Evolutionary conservation across 2,113 vertebrate genomes (phyloP), one percentile per base, ranked within the genome.

Genomic region (Oreochromis niloticus): DNA sequence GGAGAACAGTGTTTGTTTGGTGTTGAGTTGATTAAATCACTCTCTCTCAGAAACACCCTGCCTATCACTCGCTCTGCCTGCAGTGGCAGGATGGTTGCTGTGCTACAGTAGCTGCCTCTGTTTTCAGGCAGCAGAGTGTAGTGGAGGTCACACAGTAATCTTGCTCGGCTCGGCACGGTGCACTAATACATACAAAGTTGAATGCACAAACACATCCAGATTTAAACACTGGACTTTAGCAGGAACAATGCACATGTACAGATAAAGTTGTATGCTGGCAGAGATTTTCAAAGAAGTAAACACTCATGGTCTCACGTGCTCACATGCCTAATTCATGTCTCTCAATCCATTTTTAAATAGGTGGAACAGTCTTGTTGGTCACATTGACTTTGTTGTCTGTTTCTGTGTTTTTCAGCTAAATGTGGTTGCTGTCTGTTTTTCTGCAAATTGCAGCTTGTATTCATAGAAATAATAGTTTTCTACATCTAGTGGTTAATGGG

Each of bases 21-120:
- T 36, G 55, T 79, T 19, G 88, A 93, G 83, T 86, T 86, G 86
- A 92, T 93, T 95, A 88, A 95, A 92, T 92, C 89, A 30, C 81
- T 43, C 85, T 88, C 81, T 82, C 81, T 2, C 88, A 81, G 86
- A 80, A 86, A 63, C 73, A 39, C 57, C 19, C 57, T 80, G 57
- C 85, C 90, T 81, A 82, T 92, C 89, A 83, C 71, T 84, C 7
- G n/a, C 68, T 19, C 73, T 36, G 82, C 82, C 84, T 85, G 85
- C 86, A 82, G 57, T 79, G 86, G 59, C 57, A 78, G 87, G 86
- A 90, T 75, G 68, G 87, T 88, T 90, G 78, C 87, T 61, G 81
- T 48, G 86, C 91, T 78, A 43, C 84, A 66, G 84, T 82, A 41
- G 87, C 85, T 85, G 84, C 83, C 86, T 93, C 89, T 86, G 84